These are phyloP conservation scores for Bubo scandiacus DNA, from an alignment of 2,113 vertebrate genomes.

Conservation along the genomic window DNA sequence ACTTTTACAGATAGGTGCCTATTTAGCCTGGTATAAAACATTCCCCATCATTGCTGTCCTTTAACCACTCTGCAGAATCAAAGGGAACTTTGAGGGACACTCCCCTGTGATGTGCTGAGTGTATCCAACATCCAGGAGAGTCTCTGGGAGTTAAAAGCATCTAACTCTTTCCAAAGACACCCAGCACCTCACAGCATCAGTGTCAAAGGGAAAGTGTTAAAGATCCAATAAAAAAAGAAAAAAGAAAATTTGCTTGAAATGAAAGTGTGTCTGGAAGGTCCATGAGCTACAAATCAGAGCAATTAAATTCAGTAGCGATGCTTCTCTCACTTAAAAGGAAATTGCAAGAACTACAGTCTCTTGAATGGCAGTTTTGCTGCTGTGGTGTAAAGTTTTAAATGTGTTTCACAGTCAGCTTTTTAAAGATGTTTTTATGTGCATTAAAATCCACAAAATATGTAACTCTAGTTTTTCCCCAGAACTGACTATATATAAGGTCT, in stretches of 20 bases:
- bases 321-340: background rate
- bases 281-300: background rate
- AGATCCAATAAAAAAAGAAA: conserved; percentile 2
- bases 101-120: background rate
- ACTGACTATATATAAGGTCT: background rate
- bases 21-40: background rate
- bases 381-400: background rate
- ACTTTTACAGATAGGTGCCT: background rate
- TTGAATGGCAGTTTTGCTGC: conserved; percentile 28
- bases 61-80: background rate
- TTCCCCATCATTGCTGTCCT: background rate
- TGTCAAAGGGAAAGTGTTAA: conserved; percentile 2
- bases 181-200: background rate
- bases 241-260: conserved; percentile 55
- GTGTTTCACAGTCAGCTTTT: conserved; percentile 20
- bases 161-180: background rate
- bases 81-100: background rate
- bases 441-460: conserved; percentile 23
- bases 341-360: background rate
- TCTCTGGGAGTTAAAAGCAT: background rate
- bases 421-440: background rate
- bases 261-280: conserved; percentile 15
- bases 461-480: background rate
- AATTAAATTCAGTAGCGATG: conserved; percentile 33
- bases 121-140: background rate